Evolutionary conservation across 2,797 vertebrate species (phyloP).

Genomic region (Melanotaenia boesemani): DNA sequence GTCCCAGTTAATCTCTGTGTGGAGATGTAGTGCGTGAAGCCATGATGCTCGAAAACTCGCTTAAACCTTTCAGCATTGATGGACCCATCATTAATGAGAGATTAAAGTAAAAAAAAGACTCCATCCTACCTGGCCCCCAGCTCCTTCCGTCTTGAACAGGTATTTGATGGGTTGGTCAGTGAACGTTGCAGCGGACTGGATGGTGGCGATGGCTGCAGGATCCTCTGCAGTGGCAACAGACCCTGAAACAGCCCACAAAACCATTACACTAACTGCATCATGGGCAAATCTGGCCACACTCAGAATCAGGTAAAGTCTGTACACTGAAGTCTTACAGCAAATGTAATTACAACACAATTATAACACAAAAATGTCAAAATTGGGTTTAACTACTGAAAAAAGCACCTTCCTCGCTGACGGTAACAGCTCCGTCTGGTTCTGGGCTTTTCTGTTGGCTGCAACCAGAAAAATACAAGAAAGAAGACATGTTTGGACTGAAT

Average conservation of each 20-base stretch:
- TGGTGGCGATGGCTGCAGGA: slow-evolving; percentile 90
- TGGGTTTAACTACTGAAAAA: not conserved
- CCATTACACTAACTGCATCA: too few species aligned
- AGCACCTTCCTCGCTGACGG: slow-evolving; percentile 80
- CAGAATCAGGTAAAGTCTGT: too few species aligned
- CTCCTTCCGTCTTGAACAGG: slow-evolving; percentile 93
- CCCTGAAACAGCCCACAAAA: too few species aligned
- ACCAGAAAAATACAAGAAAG: not conserved
- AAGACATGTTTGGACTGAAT: not conserved
- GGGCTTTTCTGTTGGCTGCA: slow-evolving; percentile 83
- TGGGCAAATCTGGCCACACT: too few species aligned
- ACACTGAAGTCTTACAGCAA: too few species aligned
- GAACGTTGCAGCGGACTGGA: slow-evolving; percentile 92
- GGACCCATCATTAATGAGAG: too few species aligned
- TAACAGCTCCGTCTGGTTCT: slow-evolving; percentile 72
- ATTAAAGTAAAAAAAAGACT: too few species aligned
- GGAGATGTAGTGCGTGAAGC: too few species aligned
- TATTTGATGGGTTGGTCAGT: slow-evolving; percentile 94
- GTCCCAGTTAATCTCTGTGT: too few species aligned
- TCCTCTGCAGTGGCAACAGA: slow-evolving; percentile 88
- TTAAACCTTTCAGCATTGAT: too few species aligned
- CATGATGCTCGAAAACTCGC: too few species aligned
- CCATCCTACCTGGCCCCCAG: slow-evolving; percentile 92
- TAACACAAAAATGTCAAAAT: not conserved
- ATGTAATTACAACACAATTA: not conserved